Conservation (phyloP, 2,888 invertebrate species). For the Cyclophora punctaria region DNA sequence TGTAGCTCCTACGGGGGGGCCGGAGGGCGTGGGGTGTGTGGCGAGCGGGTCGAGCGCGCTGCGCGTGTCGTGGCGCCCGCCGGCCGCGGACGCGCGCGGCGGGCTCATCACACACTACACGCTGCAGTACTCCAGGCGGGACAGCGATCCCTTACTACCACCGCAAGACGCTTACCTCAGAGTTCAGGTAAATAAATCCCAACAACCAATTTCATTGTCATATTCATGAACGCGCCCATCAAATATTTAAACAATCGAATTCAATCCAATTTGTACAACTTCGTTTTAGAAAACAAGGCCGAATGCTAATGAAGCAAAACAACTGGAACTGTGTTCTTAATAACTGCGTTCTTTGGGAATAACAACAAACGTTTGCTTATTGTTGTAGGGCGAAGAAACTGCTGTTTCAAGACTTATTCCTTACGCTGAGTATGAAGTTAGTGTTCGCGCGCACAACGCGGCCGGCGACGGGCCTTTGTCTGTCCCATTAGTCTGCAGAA, state of each 20-base stretch:
- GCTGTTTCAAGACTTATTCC: conserved; percentile 86
- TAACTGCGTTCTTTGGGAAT: background rate
- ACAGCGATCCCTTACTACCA: conserved; percentile 54
- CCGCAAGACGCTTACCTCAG: conserved; percentile 59
- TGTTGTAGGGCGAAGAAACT: conserved; percentile 78
- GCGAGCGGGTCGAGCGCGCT: conserved; percentile 84
- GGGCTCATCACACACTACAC: conserved; percentile 74
- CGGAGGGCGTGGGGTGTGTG: conserved; percentile 81
- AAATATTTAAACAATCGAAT: no score
- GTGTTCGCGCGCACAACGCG: conserved; percentile 88
- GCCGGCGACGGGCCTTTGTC: conserved; percentile 90
- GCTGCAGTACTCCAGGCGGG: conserved; percentile 58
- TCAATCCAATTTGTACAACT: no score
- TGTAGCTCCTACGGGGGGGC: conserved; percentile 84
- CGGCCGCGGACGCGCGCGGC: conserved; percentile 79
- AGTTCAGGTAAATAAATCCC: conserved; percentile 43
- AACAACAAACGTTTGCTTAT: conserved; percentile 1
- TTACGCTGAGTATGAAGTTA: conserved; percentile 90
- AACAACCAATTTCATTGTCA: no score
- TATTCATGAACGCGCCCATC: no score
- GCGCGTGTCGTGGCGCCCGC: conserved; percentile 84
- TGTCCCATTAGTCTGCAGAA: conserved; percentile 83
- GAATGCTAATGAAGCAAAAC: no score
- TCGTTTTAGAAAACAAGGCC: no score
- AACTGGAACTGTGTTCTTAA: no score